These are phyloP conservation scores for Urechis unicinctus DNA, from an alignment of 2,888 invertebrate genomes.

Conservation along the genomic window DNA sequence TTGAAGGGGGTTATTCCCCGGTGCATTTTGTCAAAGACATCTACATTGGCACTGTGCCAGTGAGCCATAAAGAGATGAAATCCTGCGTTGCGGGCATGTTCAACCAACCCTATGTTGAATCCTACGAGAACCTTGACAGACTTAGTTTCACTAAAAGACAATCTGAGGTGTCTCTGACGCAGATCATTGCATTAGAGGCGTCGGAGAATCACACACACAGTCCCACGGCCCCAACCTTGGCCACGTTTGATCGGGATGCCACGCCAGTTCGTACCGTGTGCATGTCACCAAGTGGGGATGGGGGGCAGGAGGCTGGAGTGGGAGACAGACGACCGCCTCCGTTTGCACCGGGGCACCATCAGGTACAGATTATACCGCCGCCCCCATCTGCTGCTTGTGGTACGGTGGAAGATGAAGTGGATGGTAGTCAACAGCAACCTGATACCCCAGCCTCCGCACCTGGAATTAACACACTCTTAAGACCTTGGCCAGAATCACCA, in stretches of 20 bases:
- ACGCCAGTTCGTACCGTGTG: too few species aligned
- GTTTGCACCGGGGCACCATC: conserved; percentile 13
- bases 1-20: conserved; percentile 17
- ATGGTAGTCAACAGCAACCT: too few species aligned
- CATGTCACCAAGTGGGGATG: not conserved
- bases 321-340: conserved; percentile 14
- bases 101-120: conserved; percentile 18
- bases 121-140: conserved; percentile 10
- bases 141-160: not conserved
- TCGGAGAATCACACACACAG: conserved; percentile 3
- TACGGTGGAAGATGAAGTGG: too few species aligned
- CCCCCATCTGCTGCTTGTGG: too few species aligned
- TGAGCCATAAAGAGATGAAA: conserved; percentile 18
- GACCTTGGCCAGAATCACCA: not conserved
- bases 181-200: conserved; percentile 10
- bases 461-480: not conserved
- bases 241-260: conserved; percentile 10
- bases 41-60: conserved; percentile 24
- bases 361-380: not conserved
- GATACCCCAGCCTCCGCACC: not conserved
- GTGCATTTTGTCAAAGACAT: conserved; percentile 19
- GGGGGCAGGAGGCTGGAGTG: not conserved
- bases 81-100: conserved; percentile 23
- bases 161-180: conserved; percentile 14
- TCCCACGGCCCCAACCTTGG: conserved; percentile 18